Evolutionary conservation across 2,888 invertebrate genomes (phyloP).

Genomic region (Eupithecia pulchellata): DNA sequence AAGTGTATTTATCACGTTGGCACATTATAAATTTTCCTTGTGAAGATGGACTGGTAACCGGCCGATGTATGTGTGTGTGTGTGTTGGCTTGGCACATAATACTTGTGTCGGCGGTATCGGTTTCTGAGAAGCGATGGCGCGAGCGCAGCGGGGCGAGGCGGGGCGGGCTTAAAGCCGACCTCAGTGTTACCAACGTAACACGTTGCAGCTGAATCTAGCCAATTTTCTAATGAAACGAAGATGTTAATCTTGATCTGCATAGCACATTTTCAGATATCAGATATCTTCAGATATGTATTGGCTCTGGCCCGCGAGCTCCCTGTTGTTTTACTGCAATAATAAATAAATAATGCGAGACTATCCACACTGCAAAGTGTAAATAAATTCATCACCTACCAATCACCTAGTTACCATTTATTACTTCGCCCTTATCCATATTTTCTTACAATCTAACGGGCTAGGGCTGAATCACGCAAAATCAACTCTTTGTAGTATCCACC

Average conservation of each 20-base stretch:
- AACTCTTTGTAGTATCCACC: not conserved
- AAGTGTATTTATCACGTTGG: slow-evolving; percentile 19
- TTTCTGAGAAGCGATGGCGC: slow-evolving; percentile 76
- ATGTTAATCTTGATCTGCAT: not conserved
- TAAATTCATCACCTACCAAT: not conserved
- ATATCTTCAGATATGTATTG: not conserved
- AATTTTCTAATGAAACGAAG: not conserved
- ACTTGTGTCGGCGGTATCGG: slow-evolving; percentile 63
- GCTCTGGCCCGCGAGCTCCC: not conserved
- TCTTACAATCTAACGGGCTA: not conserved
- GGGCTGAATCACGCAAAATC: not conserved
- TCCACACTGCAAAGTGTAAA: no score
- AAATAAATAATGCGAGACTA: no score
- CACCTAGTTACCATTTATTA: not conserved
- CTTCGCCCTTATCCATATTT: not conserved
- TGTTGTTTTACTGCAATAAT: not conserved
- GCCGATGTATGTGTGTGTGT: slow-evolving; percentile 56
- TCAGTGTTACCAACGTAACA: not conserved
- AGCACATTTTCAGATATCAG: not conserved
- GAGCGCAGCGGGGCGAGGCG: slow-evolving; percentile 59
- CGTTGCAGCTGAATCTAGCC: not conserved
- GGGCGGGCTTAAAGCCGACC: slow-evolving; percentile 37
- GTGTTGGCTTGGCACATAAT: slow-evolving; percentile 56
- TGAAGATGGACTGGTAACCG: slow-evolving; percentile 51
- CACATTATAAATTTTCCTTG: slow-evolving; percentile 40